These are phyloP conservation scores for Coregonus sp. DNA, from an alignment of 2,797 vertebrate genomes.

Conservation along the genomic window DNA sequence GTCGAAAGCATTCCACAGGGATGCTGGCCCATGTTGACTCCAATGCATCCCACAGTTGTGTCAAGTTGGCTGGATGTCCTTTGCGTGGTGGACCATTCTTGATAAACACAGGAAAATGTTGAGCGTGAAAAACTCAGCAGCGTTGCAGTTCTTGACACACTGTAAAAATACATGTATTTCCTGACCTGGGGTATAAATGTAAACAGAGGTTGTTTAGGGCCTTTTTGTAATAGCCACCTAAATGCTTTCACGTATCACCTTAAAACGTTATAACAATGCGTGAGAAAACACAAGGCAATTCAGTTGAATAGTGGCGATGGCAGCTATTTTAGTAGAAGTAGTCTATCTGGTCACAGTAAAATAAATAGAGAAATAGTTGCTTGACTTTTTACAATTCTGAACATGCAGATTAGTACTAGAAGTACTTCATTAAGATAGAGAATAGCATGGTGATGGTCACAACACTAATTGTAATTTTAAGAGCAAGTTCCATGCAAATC, in stretches of 20 bases:
- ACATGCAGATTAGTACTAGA: not conserved
- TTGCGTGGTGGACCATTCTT: too few relatives aligned
- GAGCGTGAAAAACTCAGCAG: too few relatives aligned
- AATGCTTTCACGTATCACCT: not conserved
- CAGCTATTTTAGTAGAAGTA: not conserved
- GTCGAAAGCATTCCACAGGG: too few relatives aligned
- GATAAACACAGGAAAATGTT: too few relatives aligned
- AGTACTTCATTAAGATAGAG: not conserved
- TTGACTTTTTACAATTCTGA: not conserved
- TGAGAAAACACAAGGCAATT: not conserved
- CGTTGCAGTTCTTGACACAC: too few relatives aligned
- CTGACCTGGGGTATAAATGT: not conserved
- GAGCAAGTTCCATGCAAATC: not conserved
- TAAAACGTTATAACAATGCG: not conserved
- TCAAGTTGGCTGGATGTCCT: too few relatives aligned
- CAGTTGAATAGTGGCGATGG: not conserved
- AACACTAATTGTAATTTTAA: not conserved
- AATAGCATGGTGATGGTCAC: not conserved
- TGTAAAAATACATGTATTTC: constrained; percentile 29
- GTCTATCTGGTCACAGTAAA: not conserved
- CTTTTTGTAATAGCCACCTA: not conserved
- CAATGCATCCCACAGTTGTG: too few relatives aligned
- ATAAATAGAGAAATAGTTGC: not conserved
- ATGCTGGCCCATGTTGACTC: too few relatives aligned
- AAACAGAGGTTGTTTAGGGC: not conserved